Conservation (phyloP, 2,113 vertebrate genomes). For the Galeopterus variegatus region DNA sequence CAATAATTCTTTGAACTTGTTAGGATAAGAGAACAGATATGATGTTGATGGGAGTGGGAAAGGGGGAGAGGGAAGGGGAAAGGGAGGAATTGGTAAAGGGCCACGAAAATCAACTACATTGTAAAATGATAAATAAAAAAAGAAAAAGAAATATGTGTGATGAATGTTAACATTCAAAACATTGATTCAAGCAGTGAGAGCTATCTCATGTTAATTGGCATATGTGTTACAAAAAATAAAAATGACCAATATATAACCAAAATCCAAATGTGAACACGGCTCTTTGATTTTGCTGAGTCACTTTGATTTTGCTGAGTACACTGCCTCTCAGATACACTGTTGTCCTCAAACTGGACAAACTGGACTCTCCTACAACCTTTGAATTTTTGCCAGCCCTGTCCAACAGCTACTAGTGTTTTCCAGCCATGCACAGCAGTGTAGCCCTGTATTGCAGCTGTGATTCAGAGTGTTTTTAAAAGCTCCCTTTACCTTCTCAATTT, state of each 20-base stretch:
- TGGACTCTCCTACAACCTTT: constrained; percentile 7
- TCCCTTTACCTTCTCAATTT: constrained; percentile 38
- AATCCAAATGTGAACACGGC: constrained; percentile 60
- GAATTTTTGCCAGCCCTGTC: constrained; percentile 46
- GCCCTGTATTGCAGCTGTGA: constrained; percentile 46
- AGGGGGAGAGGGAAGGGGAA: no score
- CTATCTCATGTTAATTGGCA: constrained; percentile 53
- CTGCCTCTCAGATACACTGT: constrained; percentile 34
- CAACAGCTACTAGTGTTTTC: constrained; percentile 64
- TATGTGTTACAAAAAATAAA: neutral
- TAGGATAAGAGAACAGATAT: no score
- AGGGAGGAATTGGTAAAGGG: no score
- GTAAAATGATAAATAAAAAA: no score
- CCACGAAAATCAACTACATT: no score
- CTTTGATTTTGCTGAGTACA: no score
- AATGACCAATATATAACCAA: neutral
- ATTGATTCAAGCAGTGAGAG: constrained; percentile 34
- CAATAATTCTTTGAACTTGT: no score
- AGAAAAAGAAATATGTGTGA: constrained; percentile 10
- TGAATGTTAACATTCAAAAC: constrained; percentile 34
- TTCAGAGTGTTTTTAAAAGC: constrained; percentile 8
- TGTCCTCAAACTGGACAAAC: constrained; percentile 49
- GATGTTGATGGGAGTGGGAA: no score
- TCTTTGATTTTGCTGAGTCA: constrained; percentile 63
- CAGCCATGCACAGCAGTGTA: constrained; percentile 26